phyloP scores from a whole-genome alignment of 2,888 invertebrate species.

The Odontomyia ornata region DNA sequence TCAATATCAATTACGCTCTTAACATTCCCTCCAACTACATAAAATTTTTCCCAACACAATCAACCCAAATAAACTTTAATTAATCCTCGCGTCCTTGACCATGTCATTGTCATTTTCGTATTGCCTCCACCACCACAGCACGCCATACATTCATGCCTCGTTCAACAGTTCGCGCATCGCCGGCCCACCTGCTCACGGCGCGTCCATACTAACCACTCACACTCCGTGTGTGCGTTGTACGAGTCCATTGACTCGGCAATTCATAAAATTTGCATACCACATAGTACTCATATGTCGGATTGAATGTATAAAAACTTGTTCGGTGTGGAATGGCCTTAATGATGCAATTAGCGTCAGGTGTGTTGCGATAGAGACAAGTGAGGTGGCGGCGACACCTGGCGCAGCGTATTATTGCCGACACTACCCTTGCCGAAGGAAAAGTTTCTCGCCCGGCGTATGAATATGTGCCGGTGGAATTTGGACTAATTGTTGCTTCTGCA shows the following conservation, averaged over 20 bases:
- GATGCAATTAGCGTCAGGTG: slow-evolving; percentile 26
- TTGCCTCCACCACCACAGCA: not conserved
- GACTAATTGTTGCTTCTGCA: no score
- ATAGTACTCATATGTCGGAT: not conserved
- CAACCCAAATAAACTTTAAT: slow-evolving; percentile 27
- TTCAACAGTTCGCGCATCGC: not conserved
- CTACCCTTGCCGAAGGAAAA: no score
- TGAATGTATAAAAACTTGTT: not conserved
- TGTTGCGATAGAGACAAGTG: no score
- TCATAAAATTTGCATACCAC: slow-evolving; percentile 38
- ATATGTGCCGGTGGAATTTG: no score
- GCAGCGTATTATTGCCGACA: not conserved
- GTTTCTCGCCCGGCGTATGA: no score
- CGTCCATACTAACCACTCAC: not conserved
- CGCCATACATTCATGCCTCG: not conserved
- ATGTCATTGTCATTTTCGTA: slow-evolving; percentile 37
- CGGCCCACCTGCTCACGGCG: not conserved
- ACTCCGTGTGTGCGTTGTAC: not conserved
- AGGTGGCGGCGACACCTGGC: not conserved
- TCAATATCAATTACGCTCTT: not conserved
- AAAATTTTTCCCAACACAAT: not conserved
- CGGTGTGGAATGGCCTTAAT: slow-evolving; percentile 9
- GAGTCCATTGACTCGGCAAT: slow-evolving; percentile 36
- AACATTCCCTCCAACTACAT: not conserved
- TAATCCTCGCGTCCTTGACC: slow-evolving; percentile 38